A percentile compares a stretch with the other conserved stretches of the same genome.
Conservation (phyloP, 2,113 vertebrate species). For the Chionodraco myersi region DNA sequence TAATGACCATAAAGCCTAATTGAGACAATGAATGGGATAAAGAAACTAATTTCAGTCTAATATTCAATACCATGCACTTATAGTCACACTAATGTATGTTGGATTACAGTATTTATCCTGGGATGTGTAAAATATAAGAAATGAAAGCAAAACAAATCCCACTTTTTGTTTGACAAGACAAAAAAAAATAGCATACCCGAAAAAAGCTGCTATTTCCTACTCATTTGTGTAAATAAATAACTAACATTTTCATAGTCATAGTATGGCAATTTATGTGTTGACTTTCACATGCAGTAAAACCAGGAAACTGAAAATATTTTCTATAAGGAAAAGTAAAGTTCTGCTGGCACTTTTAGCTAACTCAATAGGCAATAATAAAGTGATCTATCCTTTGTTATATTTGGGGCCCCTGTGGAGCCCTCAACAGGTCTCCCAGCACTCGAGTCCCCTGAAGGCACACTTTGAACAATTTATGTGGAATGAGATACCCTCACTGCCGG, state of each 20-base stretch:
- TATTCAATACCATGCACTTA: not conserved
- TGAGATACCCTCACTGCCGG: conserved; percentile 42
- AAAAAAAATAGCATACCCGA: not conserved
- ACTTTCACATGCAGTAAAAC: conserved; percentile 9
- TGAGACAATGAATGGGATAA: not conserved
- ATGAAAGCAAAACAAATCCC: not conserved
- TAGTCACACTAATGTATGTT: not conserved
- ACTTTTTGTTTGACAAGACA: not conserved
- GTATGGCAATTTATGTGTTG: too few relatives aligned
- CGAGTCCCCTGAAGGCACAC: not conserved
- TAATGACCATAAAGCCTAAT: not conserved
- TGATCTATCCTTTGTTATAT: conserved; percentile 9
- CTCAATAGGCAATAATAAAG: conserved; percentile 25
- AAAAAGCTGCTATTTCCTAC: not conserved
- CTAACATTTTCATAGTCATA: too few relatives aligned
- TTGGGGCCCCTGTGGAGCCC: not conserved
- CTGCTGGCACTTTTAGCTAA: conserved; percentile 9
- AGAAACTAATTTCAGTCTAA: not conserved
- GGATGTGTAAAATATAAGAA: not conserved
- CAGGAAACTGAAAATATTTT: conserved; percentile 5
- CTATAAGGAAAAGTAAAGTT: not conserved
- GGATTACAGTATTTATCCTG: not conserved
- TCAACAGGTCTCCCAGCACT: not conserved
- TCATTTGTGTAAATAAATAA: not conserved
- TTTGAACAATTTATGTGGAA: conserved; percentile 33